phyloP scores from a whole-genome alignment of 2,888 invertebrate species.

The Calliopum simillimum region DNA sequence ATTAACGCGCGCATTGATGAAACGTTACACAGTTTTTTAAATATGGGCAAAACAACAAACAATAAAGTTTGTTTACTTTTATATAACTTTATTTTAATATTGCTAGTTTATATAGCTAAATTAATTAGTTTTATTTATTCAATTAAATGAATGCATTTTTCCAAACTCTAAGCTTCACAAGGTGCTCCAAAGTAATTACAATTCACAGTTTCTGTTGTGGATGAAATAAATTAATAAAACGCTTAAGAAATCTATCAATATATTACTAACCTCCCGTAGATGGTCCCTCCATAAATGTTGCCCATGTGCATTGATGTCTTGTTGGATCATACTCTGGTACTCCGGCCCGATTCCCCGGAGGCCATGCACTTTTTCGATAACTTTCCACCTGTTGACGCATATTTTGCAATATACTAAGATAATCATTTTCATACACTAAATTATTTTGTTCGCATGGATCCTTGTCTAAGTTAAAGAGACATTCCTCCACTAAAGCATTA shows the following conservation, averaged over 20 bases:
- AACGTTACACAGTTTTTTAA: too few relatives aligned
- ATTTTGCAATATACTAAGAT: slow-evolving; percentile 43
- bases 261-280: slow-evolving; percentile 34
- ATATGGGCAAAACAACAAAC: too few relatives aligned
- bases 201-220: slow-evolving; percentile 33
- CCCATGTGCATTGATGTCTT: slow-evolving; percentile 71
- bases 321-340: slow-evolving; percentile 70
- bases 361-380: slow-evolving; percentile 65
- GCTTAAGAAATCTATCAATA: neutral
- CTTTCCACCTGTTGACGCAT: slow-evolving; percentile 68
- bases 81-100: too few relatives aligned
- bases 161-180: slow-evolving; percentile 39
- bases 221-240: neutral
- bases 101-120: too few relatives aligned
- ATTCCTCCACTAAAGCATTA: slow-evolving; percentile 63
- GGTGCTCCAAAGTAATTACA: slow-evolving; percentile 51
- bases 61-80: too few relatives aligned
- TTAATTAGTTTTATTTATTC: too few relatives aligned
- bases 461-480: slow-evolving; percentile 68
- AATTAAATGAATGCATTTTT: too few relatives aligned
- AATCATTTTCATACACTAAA: slow-evolving; percentile 46
- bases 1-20: too few relatives aligned
- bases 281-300: slow-evolving; percentile 60
- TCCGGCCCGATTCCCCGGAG: slow-evolving; percentile 66
- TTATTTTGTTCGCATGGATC: slow-evolving; percentile 70